Conservation (phyloP, 1,140 invertebrate species). For the Eubasilissa regina region DNA sequence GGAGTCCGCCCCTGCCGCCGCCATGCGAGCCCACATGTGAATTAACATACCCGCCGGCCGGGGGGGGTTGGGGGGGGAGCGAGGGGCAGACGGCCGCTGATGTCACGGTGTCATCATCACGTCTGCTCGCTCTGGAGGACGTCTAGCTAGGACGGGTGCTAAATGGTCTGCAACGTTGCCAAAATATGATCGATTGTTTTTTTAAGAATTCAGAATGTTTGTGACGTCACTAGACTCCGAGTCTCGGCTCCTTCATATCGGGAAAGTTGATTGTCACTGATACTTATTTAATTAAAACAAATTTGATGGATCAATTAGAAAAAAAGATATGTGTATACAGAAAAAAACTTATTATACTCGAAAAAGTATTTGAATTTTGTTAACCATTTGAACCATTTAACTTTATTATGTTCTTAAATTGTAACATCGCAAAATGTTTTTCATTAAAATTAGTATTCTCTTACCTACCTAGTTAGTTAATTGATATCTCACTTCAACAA, state of each 20-base stretch:
- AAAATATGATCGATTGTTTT: not conserved
- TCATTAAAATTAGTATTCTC: too few relatives aligned
- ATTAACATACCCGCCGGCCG: conserved; percentile 19
- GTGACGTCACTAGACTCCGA: not conserved
- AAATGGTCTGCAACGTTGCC: not conserved
- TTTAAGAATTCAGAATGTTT: not conserved
- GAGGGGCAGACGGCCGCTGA: conserved; percentile 3
- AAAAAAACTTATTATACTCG: too few relatives aligned
- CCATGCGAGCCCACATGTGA: conserved; percentile 10
- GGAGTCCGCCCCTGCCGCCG: too few relatives aligned
- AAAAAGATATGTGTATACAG: too few relatives aligned
- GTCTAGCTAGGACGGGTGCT: not conserved
- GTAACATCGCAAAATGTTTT: too few relatives aligned
- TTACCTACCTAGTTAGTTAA: too few relatives aligned
- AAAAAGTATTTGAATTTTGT: too few relatives aligned
- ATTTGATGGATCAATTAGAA: too few relatives aligned
- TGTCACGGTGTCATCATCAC: conserved; percentile 20
- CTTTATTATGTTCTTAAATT: too few relatives aligned
- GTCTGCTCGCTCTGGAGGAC: not conserved
- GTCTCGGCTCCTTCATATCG: not conserved
- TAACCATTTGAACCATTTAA: too few relatives aligned
- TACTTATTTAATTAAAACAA: not conserved
- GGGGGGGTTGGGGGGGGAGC: not conserved
- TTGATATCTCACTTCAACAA: too few relatives aligned
- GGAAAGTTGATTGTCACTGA: not conserved